phyloP scores from a whole-genome alignment of 1,140 invertebrate species.

The Drosophila kepulauana region DNA sequence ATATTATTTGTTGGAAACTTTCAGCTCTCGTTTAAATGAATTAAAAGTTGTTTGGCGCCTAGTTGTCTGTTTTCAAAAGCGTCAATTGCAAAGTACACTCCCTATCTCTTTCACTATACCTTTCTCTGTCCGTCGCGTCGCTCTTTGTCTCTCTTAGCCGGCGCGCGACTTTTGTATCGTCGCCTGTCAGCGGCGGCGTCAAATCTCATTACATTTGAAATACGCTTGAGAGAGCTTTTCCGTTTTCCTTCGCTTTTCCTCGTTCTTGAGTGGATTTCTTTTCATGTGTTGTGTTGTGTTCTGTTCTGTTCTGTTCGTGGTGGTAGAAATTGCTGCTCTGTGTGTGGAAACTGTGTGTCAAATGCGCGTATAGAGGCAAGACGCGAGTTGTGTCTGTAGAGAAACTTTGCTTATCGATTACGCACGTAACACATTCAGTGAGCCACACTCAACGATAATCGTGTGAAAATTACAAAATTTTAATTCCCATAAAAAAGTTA shows the following conservation, averaged over 20 bases:
- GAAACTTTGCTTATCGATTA: slow-evolving; percentile 82
- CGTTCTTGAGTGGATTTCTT: slow-evolving; percentile 49
- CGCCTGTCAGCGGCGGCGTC: slow-evolving; percentile 46
- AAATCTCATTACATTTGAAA: slow-evolving; percentile 72
- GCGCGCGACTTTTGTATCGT: slow-evolving; percentile 44
- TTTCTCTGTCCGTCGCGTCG: slow-evolving; percentile 42
- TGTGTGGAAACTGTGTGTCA: slow-evolving; percentile 68
- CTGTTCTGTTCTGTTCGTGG: slow-evolving; percentile 22
- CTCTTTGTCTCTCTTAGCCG: slow-evolving; percentile 45
- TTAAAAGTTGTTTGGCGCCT: slow-evolving; percentile 13
- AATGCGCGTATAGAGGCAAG: slow-evolving; percentile 79
- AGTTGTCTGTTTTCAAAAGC: neutral
- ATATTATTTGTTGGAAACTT: no score
- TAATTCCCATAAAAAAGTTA: neutral
- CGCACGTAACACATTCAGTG: slow-evolving; percentile 69
- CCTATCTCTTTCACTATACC: slow-evolving; percentile 9
- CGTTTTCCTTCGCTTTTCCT: slow-evolving; percentile 54
- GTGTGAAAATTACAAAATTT: slow-evolving; percentile 1
- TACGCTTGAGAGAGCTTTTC: slow-evolving; percentile 79
- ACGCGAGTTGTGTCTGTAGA: slow-evolving; percentile 58
- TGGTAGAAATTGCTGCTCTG: no score
- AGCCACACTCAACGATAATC: slow-evolving; percentile 5
- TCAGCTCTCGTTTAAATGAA: neutral
- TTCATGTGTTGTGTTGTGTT: slow-evolving; percentile 23
- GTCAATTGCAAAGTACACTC: neutral